These are phyloP conservation scores for Amniataba percoides DNA, from an alignment of 2,797 vertebrate genomes.

Conservation along the genomic window DNA sequence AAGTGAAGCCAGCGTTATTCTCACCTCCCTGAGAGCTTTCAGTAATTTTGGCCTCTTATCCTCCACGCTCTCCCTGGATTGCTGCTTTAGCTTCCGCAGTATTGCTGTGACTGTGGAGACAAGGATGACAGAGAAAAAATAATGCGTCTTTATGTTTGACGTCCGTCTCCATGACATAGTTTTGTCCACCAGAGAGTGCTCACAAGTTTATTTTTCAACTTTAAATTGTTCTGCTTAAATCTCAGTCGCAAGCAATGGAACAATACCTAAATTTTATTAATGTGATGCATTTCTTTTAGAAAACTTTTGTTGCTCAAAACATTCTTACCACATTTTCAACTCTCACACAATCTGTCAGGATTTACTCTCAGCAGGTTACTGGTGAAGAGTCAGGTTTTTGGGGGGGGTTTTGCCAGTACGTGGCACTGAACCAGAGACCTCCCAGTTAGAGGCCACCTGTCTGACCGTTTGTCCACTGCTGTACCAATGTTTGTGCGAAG, in stretches of 20 bases:
- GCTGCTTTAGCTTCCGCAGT: conserved; percentile 96
- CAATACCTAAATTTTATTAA: neutral
- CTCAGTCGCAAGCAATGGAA: neutral
- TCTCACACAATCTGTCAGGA: no score
- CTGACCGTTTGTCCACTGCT: neutral
- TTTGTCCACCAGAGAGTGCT: neutral
- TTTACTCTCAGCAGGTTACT: neutral
- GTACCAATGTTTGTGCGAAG: neutral
- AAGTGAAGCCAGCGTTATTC: conserved; percentile 32
- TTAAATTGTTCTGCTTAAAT: neutral
- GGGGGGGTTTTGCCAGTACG: neutral
- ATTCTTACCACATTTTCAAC: neutral
- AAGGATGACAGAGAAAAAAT: neutral
- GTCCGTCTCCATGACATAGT: neutral
- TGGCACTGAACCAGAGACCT: neutral
- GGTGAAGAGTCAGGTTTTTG: neutral
- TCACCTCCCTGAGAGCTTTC: conserved; percentile 95
- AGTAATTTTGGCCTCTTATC: conserved; percentile 96
- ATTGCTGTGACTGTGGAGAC: conserved; percentile 91
- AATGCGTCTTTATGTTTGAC: neutral
- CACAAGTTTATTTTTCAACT: neutral
- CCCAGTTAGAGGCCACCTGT: neutral
- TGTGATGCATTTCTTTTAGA: neutral
- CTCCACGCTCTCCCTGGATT: conserved; percentile 97
- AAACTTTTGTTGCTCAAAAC: neutral